These are phyloP conservation scores for Eubasilissa regina DNA, from an alignment of 1,140 invertebrate species.

Conservation along the genomic window DNA sequence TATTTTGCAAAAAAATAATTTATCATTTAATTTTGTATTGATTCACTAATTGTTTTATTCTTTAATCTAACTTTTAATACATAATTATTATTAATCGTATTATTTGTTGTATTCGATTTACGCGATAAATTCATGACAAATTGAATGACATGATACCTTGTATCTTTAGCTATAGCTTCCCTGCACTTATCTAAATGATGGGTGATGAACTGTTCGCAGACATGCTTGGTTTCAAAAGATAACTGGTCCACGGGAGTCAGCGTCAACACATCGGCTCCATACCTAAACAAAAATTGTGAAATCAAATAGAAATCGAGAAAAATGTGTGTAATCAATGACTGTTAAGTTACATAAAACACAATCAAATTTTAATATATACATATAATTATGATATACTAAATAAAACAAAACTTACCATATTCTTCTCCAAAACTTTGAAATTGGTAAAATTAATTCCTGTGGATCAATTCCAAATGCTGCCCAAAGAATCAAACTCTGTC, in stretches of 20 bases:
- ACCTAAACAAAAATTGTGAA: slow-evolving; percentile 65
- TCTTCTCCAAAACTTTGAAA: slow-evolving; percentile 75
- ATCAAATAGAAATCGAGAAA: background rate
- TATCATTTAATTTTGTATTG: no score
- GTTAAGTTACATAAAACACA: background rate
- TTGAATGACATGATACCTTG: slow-evolving; percentile 63
- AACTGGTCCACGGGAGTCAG: slow-evolving; percentile 83
- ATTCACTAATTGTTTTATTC: no score
- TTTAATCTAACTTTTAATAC: no score
- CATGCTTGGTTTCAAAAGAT: slow-evolving; percentile 82
- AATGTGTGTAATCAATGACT: no score
- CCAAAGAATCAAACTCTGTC: slow-evolving; percentile 89
- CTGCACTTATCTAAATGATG: slow-evolving; percentile 89
- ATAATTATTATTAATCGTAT: no score
- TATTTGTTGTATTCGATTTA: no score
- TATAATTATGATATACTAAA: background rate
- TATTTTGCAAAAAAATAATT: no score
- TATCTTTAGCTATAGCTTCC: slow-evolving; percentile 83
- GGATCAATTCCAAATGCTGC: slow-evolving; percentile 90
- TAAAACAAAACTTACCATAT: slow-evolving; percentile 69
- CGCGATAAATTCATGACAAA: background rate
- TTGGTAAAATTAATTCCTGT: slow-evolving; percentile 79
- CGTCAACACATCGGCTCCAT: slow-evolving; percentile 79
- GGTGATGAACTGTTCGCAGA: slow-evolving; percentile 91
- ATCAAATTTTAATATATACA: no score